Evolutionary conservation across 2,888 invertebrate genomes (phyloP).

Genomic region (Patella depressa): DNA sequence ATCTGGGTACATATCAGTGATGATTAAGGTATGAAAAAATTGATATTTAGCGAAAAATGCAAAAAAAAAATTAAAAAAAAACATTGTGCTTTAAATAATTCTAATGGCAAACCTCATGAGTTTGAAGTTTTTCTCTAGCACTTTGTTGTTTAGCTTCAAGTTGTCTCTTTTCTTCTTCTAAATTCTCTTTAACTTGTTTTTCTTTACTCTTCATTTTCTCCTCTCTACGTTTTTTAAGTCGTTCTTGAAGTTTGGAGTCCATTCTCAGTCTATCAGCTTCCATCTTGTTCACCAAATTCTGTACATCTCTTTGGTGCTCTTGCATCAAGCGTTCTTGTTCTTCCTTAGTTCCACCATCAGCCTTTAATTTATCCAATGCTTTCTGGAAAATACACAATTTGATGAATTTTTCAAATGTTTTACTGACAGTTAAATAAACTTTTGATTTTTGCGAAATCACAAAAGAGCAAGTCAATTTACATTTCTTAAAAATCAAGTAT

Average conservation of each 20-base stretch:
- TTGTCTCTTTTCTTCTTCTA: conserved; percentile 52
- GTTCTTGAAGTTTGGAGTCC: conserved; percentile 65
- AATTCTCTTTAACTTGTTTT: conserved; percentile 48
- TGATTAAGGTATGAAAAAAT: no score
- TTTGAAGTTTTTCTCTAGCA: conserved; percentile 59
- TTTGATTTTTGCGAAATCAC: no score
- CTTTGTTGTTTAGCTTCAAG: conserved; percentile 58
- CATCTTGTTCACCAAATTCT: conserved; percentile 63
- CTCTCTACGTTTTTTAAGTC: conserved; percentile 58
- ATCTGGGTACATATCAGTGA: no score
- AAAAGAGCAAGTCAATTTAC: no score
- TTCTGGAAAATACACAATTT: conserved; percentile 43
- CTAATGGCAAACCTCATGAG: conserved; percentile 53
- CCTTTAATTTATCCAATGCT: conserved; percentile 57
- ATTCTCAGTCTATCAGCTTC: conserved; percentile 66
- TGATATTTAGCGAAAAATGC: no score
- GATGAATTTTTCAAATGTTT: neutral
- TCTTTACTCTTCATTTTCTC: conserved; percentile 58
- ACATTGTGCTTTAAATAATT: no score
- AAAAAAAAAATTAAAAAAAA: no score
- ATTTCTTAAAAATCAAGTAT: no score
- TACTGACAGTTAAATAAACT: no score
- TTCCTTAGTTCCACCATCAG: conserved; percentile 59
- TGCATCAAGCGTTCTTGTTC: conserved; percentile 61
- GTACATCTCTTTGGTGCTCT: conserved; percentile 61